Evolutionary conservation across 1,140 invertebrate species (phyloP).

Genomic region (Calliphora vicina): DNA sequence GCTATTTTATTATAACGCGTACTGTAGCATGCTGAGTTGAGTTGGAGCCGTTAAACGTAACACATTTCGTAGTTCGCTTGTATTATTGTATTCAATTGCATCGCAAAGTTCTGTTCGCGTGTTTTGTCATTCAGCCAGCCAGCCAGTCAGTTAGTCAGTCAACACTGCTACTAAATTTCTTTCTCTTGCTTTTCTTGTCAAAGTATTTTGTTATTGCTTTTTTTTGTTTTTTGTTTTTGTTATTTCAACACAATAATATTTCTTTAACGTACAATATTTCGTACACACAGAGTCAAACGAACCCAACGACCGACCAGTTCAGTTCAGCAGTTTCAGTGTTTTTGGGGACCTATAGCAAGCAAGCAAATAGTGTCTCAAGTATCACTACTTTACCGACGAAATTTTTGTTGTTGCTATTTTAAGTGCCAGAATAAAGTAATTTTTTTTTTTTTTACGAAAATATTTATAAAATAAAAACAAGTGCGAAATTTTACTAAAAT

Average conservation of each 20-base stretch:
- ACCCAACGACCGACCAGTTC: conserved; percentile 9
- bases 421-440: background rate
- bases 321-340: background rate
- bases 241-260: background rate
- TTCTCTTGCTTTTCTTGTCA: background rate
- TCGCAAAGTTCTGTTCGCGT: conserved; percentile 20
- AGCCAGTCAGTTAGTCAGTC: background rate
- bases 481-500: background rate
- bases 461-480: conserved; percentile 8
- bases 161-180: background rate
- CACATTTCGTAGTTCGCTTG: conserved; percentile 25
- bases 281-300: background rate
- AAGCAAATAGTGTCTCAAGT: background rate
- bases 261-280: background rate
- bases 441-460: background rate
- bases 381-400: background rate
- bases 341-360: background rate
- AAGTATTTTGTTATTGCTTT: background rate
- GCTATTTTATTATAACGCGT: background rate
- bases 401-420: background rate
- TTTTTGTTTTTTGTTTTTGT: background rate
- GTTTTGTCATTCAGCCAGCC: background rate
- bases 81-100: background rate
- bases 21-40: conserved; percentile 22
- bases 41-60: conserved; percentile 29